Percentiles rank a stretch among this genome's conserved stretches.
Evolutionary conservation across 2,888 invertebrate species (phyloP).

Genomic region (Asteroscopus sphinx): DNA sequence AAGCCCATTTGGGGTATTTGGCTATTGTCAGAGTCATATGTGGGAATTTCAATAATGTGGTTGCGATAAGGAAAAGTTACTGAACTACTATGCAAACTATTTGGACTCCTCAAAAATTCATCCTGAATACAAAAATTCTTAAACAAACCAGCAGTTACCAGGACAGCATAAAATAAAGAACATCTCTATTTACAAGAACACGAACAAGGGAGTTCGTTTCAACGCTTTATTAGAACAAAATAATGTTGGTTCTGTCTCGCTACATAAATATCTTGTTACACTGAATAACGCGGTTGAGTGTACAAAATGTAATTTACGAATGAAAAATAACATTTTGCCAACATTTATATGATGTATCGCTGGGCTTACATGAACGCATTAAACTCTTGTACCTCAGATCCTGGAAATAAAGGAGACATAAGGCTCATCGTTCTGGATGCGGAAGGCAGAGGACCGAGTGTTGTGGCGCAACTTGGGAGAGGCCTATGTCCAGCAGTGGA

Average conservation of each 20-base stretch:
- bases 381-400: slow-evolving; percentile 2
- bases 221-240: slow-evolving; percentile 67
- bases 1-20: too few species aligned
- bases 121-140: neutral
- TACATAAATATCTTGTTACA: slow-evolving; percentile 68
- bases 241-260: slow-evolving; percentile 63
- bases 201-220: slow-evolving; percentile 50
- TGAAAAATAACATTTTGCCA: slow-evolving; percentile 74
- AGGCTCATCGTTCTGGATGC: too few species aligned
- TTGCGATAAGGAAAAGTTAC: too few species aligned
- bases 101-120: too few species aligned
- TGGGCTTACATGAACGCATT: slow-evolving; percentile 31
- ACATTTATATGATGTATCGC: slow-evolving; percentile 53
- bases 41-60: too few species aligned
- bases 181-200: slow-evolving; percentile 37
- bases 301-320: slow-evolving; percentile 78
- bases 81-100: too few species aligned
- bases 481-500: too few species aligned
- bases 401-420: neutral
- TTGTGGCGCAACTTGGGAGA: too few species aligned
- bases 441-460: too few species aligned
- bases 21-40: too few species aligned
- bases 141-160: slow-evolving; percentile 1
- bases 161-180: slow-evolving; percentile 21
- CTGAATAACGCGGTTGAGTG: slow-evolving; percentile 58